Percentiles rank a stretch among this genome's conserved stretches.
Conservation (phyloP, 2,113 vertebrate species). For the Pachypanchax playfairii region DNA sequence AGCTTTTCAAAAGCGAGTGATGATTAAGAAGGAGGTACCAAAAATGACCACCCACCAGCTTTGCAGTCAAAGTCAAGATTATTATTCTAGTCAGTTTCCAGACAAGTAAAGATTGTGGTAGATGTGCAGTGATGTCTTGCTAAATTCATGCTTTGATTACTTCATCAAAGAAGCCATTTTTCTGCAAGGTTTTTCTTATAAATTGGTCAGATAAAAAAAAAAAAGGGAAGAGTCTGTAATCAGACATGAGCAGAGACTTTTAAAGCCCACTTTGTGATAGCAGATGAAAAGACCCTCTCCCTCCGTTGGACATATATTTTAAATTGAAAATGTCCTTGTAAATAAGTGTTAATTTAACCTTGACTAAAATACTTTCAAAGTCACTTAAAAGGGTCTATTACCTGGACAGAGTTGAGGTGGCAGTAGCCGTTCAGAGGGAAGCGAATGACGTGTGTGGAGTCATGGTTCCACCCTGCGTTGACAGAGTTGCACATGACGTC, state of each 20-base stretch:
- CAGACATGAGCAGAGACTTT: slow-evolving; percentile 22
- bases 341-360: neutral
- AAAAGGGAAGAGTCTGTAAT: slow-evolving; percentile 32
- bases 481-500: slow-evolving; percentile 99
- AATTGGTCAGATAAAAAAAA: slow-evolving; percentile 54
- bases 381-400: slow-evolving; percentile 53
- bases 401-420: slow-evolving; percentile 99
- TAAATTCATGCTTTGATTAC: slow-evolving; percentile 63
- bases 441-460: slow-evolving; percentile 97
- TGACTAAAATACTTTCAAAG: neutral
- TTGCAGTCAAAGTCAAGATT: slow-evolving; percentile 32
- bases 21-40: neutral
- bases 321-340: neutral
- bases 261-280: slow-evolving; percentile 13
- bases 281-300: slow-evolving; percentile 22
- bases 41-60: slow-evolving; percentile 17
- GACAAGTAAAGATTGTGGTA: slow-evolving; percentile 47
- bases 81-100: slow-evolving; percentile 52
- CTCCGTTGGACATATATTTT: neutral
- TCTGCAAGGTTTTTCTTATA: slow-evolving; percentile 50
- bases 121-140: slow-evolving; percentile 49
- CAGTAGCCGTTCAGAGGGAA: slow-evolving; percentile 98
- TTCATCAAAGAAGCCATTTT: slow-evolving; percentile 60
- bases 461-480: slow-evolving; percentile 87
- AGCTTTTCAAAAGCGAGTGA: neutral